Conservation (phyloP, 2,888 invertebrate genomes). For the Microctonus brassicae region DNA sequence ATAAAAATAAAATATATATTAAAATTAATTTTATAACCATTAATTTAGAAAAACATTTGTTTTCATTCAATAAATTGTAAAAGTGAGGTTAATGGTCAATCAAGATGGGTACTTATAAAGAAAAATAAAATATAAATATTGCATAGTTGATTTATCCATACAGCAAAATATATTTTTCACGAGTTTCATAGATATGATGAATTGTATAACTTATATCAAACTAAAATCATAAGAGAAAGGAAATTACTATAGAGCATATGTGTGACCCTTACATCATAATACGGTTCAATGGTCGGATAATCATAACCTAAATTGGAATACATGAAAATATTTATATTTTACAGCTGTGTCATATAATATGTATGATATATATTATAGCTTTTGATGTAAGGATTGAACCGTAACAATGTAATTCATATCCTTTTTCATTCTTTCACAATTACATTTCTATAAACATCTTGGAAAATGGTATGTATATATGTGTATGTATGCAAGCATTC, state of each 20-base stretch:
- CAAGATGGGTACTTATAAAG: too few species aligned
- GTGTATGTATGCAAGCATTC: background rate
- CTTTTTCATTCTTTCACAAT: slow-evolving; percentile 5
- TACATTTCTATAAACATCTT: slow-evolving; percentile 11
- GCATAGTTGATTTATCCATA: background rate
- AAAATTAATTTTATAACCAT: too few species aligned
- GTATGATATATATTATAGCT: background rate
- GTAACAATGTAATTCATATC: slow-evolving; percentile 12
- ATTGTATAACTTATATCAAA: background rate
- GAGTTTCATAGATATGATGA: background rate
- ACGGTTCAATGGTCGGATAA: slow-evolving; percentile 3
- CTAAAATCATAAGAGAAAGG: background rate
- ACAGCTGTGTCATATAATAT: background rate
- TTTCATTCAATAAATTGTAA: too few species aligned
- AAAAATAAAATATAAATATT: background rate
- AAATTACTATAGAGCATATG: too few species aligned
- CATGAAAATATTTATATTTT: slow-evolving; percentile 14
- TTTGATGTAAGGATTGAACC: slow-evolving; percentile 11
- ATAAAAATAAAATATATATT: background rate
- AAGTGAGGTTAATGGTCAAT: background rate
- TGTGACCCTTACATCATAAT: background rate
- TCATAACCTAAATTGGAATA: background rate
- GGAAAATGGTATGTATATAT: background rate
- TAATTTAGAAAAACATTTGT: too few species aligned
- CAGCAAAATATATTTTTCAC: background rate